Conservation (phyloP, 2,113 vertebrate genomes). For the Pachyramphus minor region DNA sequence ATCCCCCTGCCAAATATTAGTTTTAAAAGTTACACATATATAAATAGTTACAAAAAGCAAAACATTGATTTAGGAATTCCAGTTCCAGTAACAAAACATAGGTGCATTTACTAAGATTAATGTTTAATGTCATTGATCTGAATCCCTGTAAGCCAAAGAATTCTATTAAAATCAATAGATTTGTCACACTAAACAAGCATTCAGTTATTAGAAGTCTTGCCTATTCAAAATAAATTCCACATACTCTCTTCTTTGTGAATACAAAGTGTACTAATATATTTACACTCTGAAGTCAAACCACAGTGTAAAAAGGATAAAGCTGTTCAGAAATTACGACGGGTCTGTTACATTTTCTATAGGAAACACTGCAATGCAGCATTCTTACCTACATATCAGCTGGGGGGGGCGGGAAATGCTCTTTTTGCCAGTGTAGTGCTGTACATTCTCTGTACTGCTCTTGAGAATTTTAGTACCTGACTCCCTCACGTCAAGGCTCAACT, state of each 20-base stretch:
- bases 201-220: neutral
- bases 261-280: neutral
- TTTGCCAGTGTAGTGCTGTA: neutral
- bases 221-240: neutral
- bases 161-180: neutral
- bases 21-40: neutral
- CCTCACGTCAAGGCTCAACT: neutral
- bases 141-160: neutral
- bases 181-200: neutral
- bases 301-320: neutral
- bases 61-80: neutral
- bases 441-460: neutral
- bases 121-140: neutral
- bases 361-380: neutral
- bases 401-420: neutral
- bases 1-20: neutral
- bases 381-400: neutral
- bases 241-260: neutral
- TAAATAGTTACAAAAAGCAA: constrained; percentile 32
- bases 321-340: neutral
- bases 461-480: neutral
- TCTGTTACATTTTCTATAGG: neutral
- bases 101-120: neutral
- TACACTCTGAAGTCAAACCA: neutral
- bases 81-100: constrained; percentile 12